These are phyloP conservation scores for Patiria miniata DNA, from an alignment of 35 echinoderm and acorn worm genomes.

Conservation along the genomic window DNA sequence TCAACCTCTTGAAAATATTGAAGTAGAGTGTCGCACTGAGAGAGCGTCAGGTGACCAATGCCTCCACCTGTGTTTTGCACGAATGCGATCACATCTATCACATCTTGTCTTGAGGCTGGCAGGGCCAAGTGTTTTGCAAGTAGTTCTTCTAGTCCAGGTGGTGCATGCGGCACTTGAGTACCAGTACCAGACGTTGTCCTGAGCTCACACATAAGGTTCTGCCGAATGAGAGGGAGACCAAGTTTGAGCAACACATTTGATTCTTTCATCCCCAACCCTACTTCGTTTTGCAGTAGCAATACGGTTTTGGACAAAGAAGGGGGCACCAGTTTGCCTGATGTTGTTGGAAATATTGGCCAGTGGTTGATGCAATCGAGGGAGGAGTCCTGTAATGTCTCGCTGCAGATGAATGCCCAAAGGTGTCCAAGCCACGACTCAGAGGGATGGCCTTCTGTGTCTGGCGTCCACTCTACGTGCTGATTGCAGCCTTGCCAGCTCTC, in stretches of 20 bases:
- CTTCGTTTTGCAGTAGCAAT: not conserved
- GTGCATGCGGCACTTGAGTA: not conserved
- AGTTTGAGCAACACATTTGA: not conserved
- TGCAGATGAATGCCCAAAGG: slow-evolving; percentile 15
- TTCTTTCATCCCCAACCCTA: not conserved
- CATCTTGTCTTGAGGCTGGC: not conserved
- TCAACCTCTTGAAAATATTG: slow-evolving; percentile 35
- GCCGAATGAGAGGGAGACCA: not conserved
- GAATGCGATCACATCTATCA: not conserved
- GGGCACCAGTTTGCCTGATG: slow-evolving; percentile 8
- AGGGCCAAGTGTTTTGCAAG: slow-evolving; percentile 7
- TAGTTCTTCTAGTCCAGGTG: not conserved
- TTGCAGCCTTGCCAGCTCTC: slow-evolving; percentile 10
- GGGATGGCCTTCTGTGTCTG: not conserved
- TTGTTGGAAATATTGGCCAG: slow-evolving; percentile 36
- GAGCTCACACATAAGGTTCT: not conserved
- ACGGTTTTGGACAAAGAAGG: slow-evolving; percentile 26
- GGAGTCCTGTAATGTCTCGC: not conserved
- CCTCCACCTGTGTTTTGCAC: not conserved
- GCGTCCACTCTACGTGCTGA: slow-evolving; percentile 25
- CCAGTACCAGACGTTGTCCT: not conserved
- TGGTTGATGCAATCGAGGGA: not conserved
- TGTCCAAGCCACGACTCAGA: not conserved
- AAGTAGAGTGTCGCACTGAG: not conserved
- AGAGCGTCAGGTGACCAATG: not conserved